These are phyloP conservation scores for Carlito syrichta DNA, from an alignment of 2,113 vertebrate genomes.

Conservation along the genomic window DNA sequence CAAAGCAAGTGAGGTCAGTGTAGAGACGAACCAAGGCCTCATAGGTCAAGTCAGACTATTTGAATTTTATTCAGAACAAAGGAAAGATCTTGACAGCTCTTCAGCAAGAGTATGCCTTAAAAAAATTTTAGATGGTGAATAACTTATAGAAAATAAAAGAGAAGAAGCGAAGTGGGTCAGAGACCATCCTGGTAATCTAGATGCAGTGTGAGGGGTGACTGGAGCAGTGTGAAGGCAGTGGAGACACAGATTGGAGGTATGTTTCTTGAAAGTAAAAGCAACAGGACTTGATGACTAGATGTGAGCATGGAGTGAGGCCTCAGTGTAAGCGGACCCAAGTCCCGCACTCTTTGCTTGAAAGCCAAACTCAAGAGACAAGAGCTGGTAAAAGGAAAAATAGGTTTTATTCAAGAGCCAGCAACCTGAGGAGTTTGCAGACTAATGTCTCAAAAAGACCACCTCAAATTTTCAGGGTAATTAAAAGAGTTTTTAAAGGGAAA, in stretches of 20 bases:
- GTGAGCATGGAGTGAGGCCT: neutral
- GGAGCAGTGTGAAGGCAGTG: neutral
- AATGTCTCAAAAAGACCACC: too few species aligned
- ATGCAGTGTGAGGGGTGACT: fast-evolving
- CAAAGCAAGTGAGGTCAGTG: neutral
- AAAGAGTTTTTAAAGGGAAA: too few species aligned
- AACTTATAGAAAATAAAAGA: neutral
- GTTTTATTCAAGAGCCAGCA: too few species aligned
- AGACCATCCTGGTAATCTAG: neutral
- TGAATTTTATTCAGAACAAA: neutral
- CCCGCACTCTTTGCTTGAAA: too few species aligned
- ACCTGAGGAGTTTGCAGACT: too few species aligned
- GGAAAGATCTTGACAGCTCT: neutral
- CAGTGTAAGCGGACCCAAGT: too few species aligned
- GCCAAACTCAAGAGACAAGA: too few species aligned
- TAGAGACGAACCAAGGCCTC: neutral
- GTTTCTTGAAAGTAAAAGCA: neutral
- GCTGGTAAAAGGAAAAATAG: too few species aligned
- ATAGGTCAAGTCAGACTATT: neutral
- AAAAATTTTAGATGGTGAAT: neutral
- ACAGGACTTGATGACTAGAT: neutral
- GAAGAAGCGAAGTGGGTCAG: neutral
- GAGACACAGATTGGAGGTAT: neutral
- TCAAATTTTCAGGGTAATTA: too few species aligned
- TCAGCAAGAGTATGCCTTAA: neutral